These are phyloP conservation scores for Aptenodytes forsteri DNA, from an alignment of 2,113 vertebrate species.

Conservation along the genomic window DNA sequence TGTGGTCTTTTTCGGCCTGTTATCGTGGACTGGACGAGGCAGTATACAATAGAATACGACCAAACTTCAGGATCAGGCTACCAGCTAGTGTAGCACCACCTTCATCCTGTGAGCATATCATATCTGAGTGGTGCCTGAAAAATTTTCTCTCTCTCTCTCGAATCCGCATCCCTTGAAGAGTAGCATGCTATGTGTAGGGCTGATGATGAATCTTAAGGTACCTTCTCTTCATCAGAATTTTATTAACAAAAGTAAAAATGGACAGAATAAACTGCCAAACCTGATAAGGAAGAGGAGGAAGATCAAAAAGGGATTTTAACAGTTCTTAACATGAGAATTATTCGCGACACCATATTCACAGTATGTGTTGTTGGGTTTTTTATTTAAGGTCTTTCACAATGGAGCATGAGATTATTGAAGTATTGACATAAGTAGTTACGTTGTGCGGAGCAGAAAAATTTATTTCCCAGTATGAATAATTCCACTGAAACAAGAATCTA, in stretches of 20 bases:
- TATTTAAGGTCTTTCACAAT: constrained; percentile 72
- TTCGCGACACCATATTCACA: constrained; percentile 60
- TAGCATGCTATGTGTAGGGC: constrained; percentile 90
- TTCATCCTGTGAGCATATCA: constrained; percentile 73
- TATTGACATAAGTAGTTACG: constrained; percentile 58
- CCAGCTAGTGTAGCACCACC: constrained; percentile 90
- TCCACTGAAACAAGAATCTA: constrained; percentile 67
- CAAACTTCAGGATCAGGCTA: constrained; percentile 97
- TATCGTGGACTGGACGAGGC: constrained; percentile 95
- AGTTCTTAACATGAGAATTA: constrained; percentile 76
- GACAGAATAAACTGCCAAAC: constrained; percentile 87
- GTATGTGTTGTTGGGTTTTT: constrained; percentile 61
- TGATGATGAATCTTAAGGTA: constrained; percentile 74
- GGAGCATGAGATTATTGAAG: constrained; percentile 69
- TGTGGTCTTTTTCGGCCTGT: constrained; percentile 96
- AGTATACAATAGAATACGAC: constrained; percentile 98
- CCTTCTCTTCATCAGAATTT: constrained; percentile 77
- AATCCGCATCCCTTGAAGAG: constrained; percentile 81
- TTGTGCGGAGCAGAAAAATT: constrained; percentile 67
- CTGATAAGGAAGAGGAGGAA: constrained; percentile 73
- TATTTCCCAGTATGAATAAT: constrained; percentile 43
- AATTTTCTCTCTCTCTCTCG: constrained; percentile 76
- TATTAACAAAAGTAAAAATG: constrained; percentile 75
- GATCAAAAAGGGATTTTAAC: constrained; percentile 79
- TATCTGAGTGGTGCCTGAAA: constrained; percentile 85